Evolutionary conservation across 2,797 vertebrate species (phyloP).

Genomic region (Anguilla marmorata): DNA sequence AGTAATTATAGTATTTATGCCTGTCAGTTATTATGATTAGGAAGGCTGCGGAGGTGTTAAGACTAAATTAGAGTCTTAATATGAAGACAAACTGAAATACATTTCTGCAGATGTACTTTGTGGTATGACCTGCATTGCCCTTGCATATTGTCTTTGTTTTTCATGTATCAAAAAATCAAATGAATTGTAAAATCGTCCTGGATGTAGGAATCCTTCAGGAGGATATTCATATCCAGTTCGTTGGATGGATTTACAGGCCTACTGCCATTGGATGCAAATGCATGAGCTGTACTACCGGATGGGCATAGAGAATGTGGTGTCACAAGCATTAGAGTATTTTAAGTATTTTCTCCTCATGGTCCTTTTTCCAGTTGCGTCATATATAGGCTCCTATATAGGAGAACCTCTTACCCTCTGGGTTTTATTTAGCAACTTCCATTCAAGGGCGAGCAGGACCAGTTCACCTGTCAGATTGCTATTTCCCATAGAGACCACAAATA

Average conservation of each 20-base stretch:
- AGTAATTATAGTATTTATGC: neutral
- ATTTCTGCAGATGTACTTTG: neutral
- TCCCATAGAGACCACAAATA: slow-evolving; percentile 6
- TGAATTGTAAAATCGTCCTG: neutral
- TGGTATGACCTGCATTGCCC: neutral
- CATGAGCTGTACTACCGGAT: neutral
- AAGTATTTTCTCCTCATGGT: neutral
- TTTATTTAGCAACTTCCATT: neutral
- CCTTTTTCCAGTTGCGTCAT: neutral
- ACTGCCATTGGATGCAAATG: neutral
- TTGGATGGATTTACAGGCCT: neutral
- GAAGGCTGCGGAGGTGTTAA: neutral
- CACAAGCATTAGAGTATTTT: neutral
- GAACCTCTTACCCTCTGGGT: neutral
- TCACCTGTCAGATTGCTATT: neutral
- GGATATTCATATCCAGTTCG: neutral
- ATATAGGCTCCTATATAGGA: neutral
- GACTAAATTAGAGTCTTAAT: neutral
- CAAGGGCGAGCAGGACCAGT: neutral
- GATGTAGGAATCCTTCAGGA: neutral
- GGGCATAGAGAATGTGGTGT: neutral
- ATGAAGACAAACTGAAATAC: neutral
- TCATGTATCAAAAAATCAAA: neutral
- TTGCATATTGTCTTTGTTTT: neutral
- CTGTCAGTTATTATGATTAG: neutral